A percentile compares a stretch with the other conserved stretches of the same genome.
These are phyloP conservation scores for Ara ararauna DNA, from an alignment of 2,797 vertebrate species.

Conservation along the genomic window DNA sequence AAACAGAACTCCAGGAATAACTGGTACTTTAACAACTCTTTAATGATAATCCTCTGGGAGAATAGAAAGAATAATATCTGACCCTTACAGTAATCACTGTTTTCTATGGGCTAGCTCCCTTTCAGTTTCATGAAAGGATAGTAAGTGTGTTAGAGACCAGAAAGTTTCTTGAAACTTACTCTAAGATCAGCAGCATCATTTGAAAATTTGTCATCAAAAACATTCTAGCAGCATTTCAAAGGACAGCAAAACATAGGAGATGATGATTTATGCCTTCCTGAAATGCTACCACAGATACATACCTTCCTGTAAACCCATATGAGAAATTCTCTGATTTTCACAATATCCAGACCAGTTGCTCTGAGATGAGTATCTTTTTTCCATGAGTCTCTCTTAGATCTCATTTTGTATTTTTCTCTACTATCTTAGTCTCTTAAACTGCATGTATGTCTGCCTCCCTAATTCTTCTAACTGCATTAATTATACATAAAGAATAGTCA, in stretches of 20 bases:
- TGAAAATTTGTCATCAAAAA: neutral
- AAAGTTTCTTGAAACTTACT: neutral
- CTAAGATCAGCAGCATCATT: neutral
- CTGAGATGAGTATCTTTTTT: neutral
- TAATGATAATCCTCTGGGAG: neutral
- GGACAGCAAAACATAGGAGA: neutral
- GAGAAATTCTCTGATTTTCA: neutral
- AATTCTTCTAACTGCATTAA: neutral
- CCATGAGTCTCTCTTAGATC: neutral
- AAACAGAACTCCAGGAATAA: neutral
- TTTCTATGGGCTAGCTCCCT: neutral
- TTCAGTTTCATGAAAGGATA: neutral
- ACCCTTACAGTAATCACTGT: accelerated
- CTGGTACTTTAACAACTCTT: neutral
- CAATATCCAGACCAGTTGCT: neutral
- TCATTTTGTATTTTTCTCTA: neutral
- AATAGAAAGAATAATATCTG: neutral
- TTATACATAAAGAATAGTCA: neutral
- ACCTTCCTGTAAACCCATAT: neutral
- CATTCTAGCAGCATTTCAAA: neutral
- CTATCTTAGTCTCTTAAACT: neutral
- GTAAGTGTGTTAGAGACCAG: neutral
- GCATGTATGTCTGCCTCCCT: neutral
- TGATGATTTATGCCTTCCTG: neutral
- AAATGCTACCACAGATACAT: neutral